Evolutionary conservation across 1,140 invertebrate species (phyloP).

Genomic region (Andricus grossulariae): DNA sequence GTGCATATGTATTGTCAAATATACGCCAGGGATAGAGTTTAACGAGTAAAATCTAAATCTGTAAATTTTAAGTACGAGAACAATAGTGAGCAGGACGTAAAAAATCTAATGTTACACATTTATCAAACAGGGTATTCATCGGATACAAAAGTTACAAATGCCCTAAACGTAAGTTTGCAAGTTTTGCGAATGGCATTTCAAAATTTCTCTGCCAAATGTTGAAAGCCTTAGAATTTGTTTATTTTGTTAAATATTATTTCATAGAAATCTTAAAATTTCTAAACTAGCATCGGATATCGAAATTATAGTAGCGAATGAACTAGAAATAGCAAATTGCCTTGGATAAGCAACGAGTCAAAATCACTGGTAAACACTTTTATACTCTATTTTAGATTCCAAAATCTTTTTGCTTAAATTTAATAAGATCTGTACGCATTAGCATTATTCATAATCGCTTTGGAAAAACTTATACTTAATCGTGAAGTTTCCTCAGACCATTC

Average conservation of each 20-base stretch:
- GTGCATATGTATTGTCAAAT: slow-evolving; percentile 6
- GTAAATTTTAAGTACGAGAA: background rate
- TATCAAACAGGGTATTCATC: background rate
- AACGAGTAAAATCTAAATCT: background rate
- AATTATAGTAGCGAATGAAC: background rate
- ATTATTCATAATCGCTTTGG: too few species aligned
- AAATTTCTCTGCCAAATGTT: background rate
- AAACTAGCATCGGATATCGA: too few species aligned
- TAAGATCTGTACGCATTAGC: too few species aligned
- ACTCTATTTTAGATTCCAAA: background rate
- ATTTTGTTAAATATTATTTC: too few species aligned
- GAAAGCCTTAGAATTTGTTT: too few species aligned
- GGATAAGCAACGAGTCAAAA: background rate
- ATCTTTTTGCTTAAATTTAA: background rate
- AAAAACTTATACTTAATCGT: too few species aligned
- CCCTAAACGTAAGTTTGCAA: background rate
- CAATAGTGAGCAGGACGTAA: background rate
- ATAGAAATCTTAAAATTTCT: too few species aligned
- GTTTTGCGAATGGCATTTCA: background rate
- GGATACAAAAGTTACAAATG: slow-evolving; percentile 15
- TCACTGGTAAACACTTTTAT: background rate
- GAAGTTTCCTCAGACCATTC: too few species aligned
- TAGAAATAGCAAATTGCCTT: background rate
- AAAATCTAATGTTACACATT: slow-evolving; percentile 20
- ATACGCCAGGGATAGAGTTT: background rate